These are phyloP conservation scores for Pseudopodoces humilis DNA, from an alignment of 2,113 vertebrate genomes.

Conservation along the genomic window DNA sequence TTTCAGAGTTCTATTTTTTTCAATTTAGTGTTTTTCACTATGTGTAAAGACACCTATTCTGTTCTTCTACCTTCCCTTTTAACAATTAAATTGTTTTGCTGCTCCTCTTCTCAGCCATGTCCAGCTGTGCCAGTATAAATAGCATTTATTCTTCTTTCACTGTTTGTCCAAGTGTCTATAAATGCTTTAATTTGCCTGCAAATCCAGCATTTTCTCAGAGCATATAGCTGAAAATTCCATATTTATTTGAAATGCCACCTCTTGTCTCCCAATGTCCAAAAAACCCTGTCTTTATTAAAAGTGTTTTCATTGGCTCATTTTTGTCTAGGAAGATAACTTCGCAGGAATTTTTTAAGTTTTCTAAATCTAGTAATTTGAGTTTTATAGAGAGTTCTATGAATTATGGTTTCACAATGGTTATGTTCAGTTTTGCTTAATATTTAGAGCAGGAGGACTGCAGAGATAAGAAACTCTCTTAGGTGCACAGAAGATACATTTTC, in stretches of 20 bases:
- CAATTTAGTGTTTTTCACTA: not conserved
- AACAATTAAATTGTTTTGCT: not conserved
- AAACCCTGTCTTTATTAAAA: not conserved
- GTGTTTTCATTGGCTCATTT: not conserved
- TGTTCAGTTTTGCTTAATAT: not conserved
- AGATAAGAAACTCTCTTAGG: not conserved
- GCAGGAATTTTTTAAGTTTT: not conserved
- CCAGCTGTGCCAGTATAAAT: not conserved
- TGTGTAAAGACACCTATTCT: not conserved
- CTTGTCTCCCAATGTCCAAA: not conserved
- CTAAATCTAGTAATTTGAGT: not conserved
- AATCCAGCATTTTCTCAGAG: not conserved
- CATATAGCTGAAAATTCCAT: not conserved
- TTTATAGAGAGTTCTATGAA: not conserved
- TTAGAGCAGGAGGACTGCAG: not conserved
- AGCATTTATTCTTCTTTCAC: not conserved
- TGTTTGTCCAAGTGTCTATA: not conserved
- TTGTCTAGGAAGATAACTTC: not conserved
- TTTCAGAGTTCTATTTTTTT: not conserved
- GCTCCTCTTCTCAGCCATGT: not conserved
- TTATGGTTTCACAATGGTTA: not conserved
- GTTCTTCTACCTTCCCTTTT: not conserved
- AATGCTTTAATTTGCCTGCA: not conserved
- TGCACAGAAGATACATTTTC: not conserved
- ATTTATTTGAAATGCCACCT: not conserved